Evolutionary conservation across 2,113 vertebrate genomes (phyloP).

Genomic region (Circaetus gallicus): DNA sequence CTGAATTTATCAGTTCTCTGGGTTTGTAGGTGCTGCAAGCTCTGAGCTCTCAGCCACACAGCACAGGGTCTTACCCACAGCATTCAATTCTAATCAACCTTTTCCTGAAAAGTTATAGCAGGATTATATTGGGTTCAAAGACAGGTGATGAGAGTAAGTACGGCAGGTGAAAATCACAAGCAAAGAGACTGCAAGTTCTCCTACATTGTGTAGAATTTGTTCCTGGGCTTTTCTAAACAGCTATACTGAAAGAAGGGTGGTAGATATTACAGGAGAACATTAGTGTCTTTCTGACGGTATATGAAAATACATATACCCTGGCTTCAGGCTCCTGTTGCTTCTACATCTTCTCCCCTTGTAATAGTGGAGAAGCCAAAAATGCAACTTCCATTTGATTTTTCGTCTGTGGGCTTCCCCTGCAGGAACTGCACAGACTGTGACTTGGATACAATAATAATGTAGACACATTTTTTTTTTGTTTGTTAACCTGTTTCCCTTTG

Average conservation of each 20-base stretch:
- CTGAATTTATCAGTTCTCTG: background rate
- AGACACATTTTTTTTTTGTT: too few species aligned
- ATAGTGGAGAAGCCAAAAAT: background rate
- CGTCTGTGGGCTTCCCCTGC: rapidly evolving
- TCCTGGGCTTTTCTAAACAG: background rate
- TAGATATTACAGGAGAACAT: background rate
- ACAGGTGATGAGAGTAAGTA: background rate
- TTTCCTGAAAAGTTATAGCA: background rate
- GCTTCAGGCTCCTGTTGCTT: background rate
- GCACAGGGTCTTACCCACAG: background rate
- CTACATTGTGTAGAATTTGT: background rate
- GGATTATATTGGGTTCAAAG: background rate
- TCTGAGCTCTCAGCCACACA: background rate
- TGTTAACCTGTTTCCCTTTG: background rate
- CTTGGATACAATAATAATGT: background rate
- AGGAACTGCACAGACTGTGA: background rate
- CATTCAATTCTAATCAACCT: background rate
- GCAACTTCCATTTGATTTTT: background rate
- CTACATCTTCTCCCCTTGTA: background rate
- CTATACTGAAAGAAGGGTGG: background rate
- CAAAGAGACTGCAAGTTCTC: background rate
- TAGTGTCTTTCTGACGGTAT: background rate
- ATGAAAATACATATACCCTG: background rate
- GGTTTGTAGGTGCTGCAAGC: background rate
- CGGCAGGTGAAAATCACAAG: background rate